Evolutionary conservation across 2,113 vertebrate species (phyloP).

Genomic region (Cnemophilus loriae): DNA sequence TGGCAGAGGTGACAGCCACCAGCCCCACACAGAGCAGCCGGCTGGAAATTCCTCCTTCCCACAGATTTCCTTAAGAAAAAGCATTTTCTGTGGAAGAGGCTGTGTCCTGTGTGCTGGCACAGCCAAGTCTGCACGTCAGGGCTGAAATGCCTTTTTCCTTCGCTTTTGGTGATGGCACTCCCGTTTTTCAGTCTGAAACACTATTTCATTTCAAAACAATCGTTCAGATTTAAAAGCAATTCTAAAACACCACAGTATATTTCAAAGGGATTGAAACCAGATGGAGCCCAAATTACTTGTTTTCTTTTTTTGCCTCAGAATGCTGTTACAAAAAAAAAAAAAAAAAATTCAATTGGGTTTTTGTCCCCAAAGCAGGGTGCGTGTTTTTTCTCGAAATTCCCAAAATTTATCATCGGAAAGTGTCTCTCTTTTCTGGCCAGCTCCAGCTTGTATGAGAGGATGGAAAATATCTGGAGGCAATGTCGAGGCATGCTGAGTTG

Average conservation of each 20-base stretch:
- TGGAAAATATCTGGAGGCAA: slow-evolving; percentile 62
- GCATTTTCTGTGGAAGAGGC: not conserved
- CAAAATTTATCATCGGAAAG: slow-evolving; percentile 53
- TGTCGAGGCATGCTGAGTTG: slow-evolving; percentile 47
- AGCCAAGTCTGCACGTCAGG: rapidly evolving
- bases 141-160: not conserved
- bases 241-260: slow-evolving; percentile 35
- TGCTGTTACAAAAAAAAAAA: not conserved
- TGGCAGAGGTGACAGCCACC: not conserved
- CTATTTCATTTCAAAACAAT: slow-evolving; percentile 9
- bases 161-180: not conserved
- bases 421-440: slow-evolving; percentile 52
- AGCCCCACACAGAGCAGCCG: not conserved
- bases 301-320: not conserved
- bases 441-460: slow-evolving; percentile 43
- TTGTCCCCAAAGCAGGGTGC: not conserved
- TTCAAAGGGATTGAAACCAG: slow-evolving; percentile 62
- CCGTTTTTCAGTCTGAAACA: not conserved
- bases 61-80: not conserved
- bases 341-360: not conserved
- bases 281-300: slow-evolving; percentile 45
- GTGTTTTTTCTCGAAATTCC: slow-evolving; percentile 33
- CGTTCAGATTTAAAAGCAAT: slow-evolving; percentile 11
- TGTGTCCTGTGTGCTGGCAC: rapidly evolving
- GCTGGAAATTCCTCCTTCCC: not conserved